Conservation (phyloP, 2,797 vertebrate genomes). For the Coregonus ussuriensis region DNA sequence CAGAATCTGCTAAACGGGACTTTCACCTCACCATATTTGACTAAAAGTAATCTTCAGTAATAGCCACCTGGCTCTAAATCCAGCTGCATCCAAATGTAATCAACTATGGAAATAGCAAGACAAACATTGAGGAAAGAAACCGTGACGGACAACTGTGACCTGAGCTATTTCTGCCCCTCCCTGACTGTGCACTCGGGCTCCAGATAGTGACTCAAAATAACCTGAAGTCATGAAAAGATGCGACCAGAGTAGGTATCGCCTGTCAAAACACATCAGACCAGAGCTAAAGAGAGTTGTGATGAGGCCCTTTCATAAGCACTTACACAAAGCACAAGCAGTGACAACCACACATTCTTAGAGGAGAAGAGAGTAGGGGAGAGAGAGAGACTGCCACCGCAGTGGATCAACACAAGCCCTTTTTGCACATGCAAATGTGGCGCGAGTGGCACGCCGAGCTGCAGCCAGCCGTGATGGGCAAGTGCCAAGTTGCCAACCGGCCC, state of each 20-base stretch:
- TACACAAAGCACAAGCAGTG: conserved; percentile 54
- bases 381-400: conserved; percentile 11
- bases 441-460: conserved; percentile 42
- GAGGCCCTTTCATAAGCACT: conserved; percentile 53
- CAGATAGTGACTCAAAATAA: conserved; percentile 46
- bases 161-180: conserved; percentile 38
- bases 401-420: conserved; percentile 50
- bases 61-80: conserved; percentile 62
- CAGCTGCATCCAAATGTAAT: conserved; percentile 54
- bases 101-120: conserved; percentile 69
- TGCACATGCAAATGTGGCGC: conserved; percentile 67
- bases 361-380: background rate
- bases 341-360: conserved; percentile 42
- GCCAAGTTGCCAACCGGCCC: conserved; percentile 19
- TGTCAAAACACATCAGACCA: conserved; percentile 41
- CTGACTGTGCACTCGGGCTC: conserved; percentile 27
- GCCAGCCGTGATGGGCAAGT: conserved; percentile 25
- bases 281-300: conserved; percentile 28
- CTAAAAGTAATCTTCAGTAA: conserved; percentile 51
- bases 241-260: conserved; percentile 30
- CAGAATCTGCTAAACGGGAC: conserved; percentile 19
- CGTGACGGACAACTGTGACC: conserved; percentile 58
- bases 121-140: conserved; percentile 69
- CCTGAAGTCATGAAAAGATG: conserved; percentile 40
- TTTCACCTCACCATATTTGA: conserved; percentile 2